Evolutionary conservation across 2,797 vertebrate genomes (phyloP).

Genomic region (Sciurus carolinensis): DNA sequence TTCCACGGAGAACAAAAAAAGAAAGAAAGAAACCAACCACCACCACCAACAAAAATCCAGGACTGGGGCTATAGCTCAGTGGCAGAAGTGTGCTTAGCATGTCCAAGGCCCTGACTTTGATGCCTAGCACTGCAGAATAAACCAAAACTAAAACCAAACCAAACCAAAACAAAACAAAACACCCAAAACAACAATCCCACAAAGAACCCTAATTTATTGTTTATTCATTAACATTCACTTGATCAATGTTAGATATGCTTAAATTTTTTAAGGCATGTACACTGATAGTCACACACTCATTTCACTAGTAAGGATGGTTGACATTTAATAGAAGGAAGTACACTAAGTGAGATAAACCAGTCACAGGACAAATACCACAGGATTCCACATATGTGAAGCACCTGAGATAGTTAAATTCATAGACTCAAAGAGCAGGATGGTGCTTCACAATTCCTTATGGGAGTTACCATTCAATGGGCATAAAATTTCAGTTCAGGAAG

Average conservation of each 20-base stretch:
- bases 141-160: neutral
- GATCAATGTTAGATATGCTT: neutral
- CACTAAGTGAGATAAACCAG: neutral
- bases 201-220: neutral
- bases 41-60: neutral
- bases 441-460: neutral
- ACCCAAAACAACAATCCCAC: neutral
- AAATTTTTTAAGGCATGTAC: neutral
- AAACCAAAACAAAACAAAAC: too few species aligned
- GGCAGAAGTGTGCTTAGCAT: neutral
- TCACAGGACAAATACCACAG: neutral
- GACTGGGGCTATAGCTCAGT: neutral
- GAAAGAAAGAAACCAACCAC: neutral
- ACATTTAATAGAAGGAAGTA: neutral
- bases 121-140: neutral
- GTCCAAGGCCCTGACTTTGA: neutral
- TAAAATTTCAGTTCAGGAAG: neutral
- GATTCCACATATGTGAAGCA: neutral
- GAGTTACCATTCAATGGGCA: neutral
- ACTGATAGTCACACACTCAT: neutral
- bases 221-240: constrained; percentile 4
- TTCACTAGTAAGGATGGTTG: neutral
- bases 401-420: neutral
- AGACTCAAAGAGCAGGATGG: neutral
- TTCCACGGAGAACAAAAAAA: neutral